phyloP scores from a whole-genome alignment of 2,113 vertebrate species.

The Climacteris rufus region DNA sequence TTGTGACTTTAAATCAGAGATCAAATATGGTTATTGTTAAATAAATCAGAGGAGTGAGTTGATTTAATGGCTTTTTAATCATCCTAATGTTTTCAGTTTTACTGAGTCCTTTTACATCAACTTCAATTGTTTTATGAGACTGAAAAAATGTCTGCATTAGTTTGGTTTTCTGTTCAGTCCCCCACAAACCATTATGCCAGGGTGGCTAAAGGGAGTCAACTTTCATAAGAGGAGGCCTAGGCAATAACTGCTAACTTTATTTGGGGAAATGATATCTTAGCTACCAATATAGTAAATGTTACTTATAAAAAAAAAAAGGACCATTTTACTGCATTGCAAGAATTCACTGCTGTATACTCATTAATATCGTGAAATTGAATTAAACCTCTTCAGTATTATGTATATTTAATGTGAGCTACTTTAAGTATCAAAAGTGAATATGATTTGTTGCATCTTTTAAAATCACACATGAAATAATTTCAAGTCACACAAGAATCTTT shows the following conservation, averaged over 20 bases:
- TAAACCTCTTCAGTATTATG: neutral
- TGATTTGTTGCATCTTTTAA: neutral
- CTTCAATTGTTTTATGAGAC: conserved; percentile 89
- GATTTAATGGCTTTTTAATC: conserved; percentile 97
- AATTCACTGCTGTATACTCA: neutral
- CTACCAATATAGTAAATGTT: neutral
- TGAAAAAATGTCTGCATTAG: conserved; percentile 91
- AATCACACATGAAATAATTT: neutral
- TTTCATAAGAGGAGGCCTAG: conserved; percentile 5
- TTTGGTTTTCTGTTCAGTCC: conserved; percentile 87
- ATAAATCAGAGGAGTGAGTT: conserved; percentile 86
- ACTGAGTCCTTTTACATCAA: conserved; percentile 91
- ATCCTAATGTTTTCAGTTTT: conserved; percentile 93
- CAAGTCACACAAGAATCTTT: neutral
- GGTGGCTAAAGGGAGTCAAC: conserved; percentile 55
- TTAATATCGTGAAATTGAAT: neutral
- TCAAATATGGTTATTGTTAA: conserved; percentile 69
- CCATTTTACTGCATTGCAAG: neutral
- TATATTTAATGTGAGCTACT: neutral
- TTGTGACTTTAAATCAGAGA: conserved; percentile 58
- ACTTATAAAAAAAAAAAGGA: neutral
- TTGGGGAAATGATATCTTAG: neutral
- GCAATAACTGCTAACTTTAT: conserved; percentile 35
- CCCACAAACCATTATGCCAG: conserved; percentile 72
- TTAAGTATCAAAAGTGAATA: neutral